These are phyloP conservation scores for Syrrhaptes paradoxus DNA, from an alignment of 2,113 vertebrate species.

Conservation along the genomic window DNA sequence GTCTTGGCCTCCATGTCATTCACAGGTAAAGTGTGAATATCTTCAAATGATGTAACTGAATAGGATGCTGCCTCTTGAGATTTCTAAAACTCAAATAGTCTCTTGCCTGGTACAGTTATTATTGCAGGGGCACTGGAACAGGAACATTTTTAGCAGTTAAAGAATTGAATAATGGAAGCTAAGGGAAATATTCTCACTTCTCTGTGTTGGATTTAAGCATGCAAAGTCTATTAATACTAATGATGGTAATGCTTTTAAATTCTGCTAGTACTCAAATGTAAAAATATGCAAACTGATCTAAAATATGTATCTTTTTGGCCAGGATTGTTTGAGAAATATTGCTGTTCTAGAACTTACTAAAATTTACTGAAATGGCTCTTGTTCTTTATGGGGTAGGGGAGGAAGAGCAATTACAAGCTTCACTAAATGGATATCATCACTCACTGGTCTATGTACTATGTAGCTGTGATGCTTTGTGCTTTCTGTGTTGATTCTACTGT, in stretches of 20 bases:
- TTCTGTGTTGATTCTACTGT: background rate
- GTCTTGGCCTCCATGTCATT: background rate
- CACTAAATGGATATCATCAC: background rate
- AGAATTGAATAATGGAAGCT: background rate
- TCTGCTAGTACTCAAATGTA: background rate
- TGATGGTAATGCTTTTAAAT: background rate
- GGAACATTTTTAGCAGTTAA: background rate
- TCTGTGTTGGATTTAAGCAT: background rate
- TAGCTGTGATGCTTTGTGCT: background rate
- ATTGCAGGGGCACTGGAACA: background rate
- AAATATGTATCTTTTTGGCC: background rate
- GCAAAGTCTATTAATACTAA: background rate
- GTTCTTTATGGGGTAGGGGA: background rate
- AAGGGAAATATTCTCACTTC: background rate
- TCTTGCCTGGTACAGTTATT: background rate
- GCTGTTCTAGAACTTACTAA: background rate
- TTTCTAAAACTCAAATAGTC: background rate
- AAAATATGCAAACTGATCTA: background rate
- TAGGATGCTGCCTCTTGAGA: background rate
- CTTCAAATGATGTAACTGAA: background rate
- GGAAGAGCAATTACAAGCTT: background rate
- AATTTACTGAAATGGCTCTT: background rate
- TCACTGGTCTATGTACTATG: background rate
- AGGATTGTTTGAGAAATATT: background rate
- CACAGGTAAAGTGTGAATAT: background rate